Conservation (phyloP, 2,797 vertebrate species). For the Propithecus perrieri region DNA sequence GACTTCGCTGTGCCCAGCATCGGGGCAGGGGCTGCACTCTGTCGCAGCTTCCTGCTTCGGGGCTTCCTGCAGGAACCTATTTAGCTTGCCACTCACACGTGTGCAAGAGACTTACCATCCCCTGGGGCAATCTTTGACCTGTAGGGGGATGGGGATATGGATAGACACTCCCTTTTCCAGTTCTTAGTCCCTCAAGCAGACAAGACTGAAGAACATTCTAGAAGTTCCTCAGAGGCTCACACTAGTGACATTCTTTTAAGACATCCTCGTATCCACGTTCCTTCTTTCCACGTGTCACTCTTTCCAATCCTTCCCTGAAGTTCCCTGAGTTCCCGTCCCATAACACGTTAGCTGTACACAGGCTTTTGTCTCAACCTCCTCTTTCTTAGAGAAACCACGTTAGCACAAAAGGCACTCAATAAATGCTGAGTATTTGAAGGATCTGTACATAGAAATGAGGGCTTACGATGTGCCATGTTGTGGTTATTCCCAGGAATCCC, state of each 20-base stretch:
- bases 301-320: background rate
- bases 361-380: background rate
- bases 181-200: background rate
- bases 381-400: background rate
- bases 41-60: background rate
- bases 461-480: background rate
- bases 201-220: background rate
- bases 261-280: background rate
- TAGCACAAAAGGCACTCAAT: background rate
- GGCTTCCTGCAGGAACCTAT: background rate
- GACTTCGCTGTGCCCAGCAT: fast-evolving
- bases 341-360: background rate
- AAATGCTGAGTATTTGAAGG: background rate
- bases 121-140: background rate
- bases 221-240: background rate
- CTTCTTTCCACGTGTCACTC: background rate
- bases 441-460: background rate
- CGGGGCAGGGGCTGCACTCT: fast-evolving
- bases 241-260: background rate
- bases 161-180: background rate
- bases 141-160: fast-evolving
- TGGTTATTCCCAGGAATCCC: background rate
- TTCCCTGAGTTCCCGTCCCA: background rate
- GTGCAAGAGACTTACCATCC: background rate
- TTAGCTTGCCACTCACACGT: too few species aligned